Conservation (phyloP, 2,888 invertebrate genomes). For the Actias luna region DNA sequence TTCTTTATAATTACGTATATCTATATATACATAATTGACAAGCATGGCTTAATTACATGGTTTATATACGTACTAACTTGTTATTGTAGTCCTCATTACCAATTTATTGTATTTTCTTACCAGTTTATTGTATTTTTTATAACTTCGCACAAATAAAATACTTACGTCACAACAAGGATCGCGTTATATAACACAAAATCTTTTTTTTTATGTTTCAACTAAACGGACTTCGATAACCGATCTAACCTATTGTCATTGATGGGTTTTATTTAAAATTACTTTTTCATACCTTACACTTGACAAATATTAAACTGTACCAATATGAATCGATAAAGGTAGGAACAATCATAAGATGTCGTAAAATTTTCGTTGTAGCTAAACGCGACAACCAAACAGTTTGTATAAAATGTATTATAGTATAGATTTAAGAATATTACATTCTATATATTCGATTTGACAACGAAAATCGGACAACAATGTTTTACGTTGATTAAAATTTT, state of each 20-base stretch:
- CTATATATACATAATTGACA: neutral
- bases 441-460: constrained; percentile 64
- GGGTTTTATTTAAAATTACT: neutral
- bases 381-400: constrained; percentile 33
- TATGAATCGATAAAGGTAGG: neutral
- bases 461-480: constrained; percentile 45
- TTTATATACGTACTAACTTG: neutral
- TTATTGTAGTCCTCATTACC: neutral
- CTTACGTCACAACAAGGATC: constrained; percentile 70
- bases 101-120: neutral
- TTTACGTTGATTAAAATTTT: constrained; percentile 25
- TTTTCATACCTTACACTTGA: neutral
- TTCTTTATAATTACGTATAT: neutral
- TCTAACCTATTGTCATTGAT: neutral
- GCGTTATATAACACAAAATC: constrained; percentile 58
- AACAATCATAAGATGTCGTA: neutral
- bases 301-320: constrained; percentile 2
- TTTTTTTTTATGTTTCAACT: constrained; percentile 21
- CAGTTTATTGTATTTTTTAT: neutral
- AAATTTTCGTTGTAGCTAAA: constrained; percentile 9
- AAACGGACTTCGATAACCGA: neutral
- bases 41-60: neutral
- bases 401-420: constrained; percentile 52
- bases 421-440: constrained; percentile 52
- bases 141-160: constrained; percentile 12